phyloP scores from a whole-genome alignment of 2,797 vertebrate species.

The Falco cherrug region DNA sequence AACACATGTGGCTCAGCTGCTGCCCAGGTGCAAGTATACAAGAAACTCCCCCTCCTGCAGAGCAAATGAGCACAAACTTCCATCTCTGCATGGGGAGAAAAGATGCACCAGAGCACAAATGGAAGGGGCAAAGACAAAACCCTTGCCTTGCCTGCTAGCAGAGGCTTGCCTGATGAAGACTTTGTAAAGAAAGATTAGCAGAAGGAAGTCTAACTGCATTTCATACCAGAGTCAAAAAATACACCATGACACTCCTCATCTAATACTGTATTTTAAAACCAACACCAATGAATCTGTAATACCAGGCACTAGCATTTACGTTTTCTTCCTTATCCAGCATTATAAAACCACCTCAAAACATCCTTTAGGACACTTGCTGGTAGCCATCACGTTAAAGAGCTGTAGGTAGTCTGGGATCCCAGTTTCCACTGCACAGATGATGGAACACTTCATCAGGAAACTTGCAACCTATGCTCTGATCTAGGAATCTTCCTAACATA shows the following conservation, averaged over 20 bases:
- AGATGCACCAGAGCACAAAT: neutral
- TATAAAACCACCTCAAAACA: neutral
- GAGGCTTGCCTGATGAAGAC: neutral
- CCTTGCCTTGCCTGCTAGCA: neutral
- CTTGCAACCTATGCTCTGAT: neutral
- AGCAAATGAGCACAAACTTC: neutral
- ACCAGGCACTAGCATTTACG: neutral
- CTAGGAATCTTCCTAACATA: neutral
- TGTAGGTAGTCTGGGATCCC: neutral
- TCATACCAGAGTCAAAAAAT: neutral
- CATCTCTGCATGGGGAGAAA: neutral
- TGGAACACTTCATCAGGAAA: neutral
- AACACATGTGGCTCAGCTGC: constrained; percentile 21
- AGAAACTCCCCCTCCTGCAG: neutral
- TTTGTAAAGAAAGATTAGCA: neutral
- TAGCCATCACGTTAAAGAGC: neutral
- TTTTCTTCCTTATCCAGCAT: neutral
- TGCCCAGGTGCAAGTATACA: neutral
- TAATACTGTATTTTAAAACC: neutral
- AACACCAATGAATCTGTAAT: neutral
- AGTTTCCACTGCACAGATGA: rapidly evolving
- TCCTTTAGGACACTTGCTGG: neutral
- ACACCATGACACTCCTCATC: rapidly evolving
- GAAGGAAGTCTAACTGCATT: neutral
- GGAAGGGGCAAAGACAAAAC: neutral